Base-by-base conservation (phyloP, 2,797 vertebrate genomes). In the Clarias laeviceps region DNA sequence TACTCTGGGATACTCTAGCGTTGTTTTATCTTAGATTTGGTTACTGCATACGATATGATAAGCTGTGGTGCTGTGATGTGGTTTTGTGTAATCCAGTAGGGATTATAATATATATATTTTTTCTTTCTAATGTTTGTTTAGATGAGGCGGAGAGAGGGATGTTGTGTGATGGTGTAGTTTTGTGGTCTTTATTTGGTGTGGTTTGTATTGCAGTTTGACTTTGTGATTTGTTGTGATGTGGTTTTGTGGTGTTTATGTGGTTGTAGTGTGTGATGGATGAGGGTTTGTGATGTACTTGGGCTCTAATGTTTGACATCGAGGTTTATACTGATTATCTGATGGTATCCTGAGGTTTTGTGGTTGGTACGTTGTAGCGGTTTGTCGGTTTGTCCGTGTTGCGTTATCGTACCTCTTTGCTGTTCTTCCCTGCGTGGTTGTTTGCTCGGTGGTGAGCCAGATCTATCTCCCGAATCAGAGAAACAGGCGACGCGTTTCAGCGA, bases 381-480 rank as follows among this genome's bases (percentile, higher is more conserved):
- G 45, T 56, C 27, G 5, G 56, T 59, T 54, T 54, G 83, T 29
- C 22, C 3, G n/a, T 73, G 37, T 61, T 45, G 54, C 22, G 27
- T 15, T 17, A 3, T 20, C n/a, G 1, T 95, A 99, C 98, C 97
- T 98, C 95, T 96, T 88, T 97, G 96, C 11, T 96, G 92, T 83
- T 98, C 96, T 0, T 97, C 97, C 79, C 89, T 95, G 78, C 96
- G 95, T 59, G 90, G 82, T 83, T 97, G 96, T 88, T 99, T 99
- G 85, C 92, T 90, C 2, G 95, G 91, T 9, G 95, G 89, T 0
- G 94, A 90, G 27, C 93, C 94, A 59, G 91, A 95, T 45, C 92
- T 91, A 0, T 95, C 94, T 1, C 76, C 84, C 70, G 95, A 94
- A 0, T 98, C 97, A 0, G 94, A 15, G 81, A 97, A 97, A 0